Evolutionary conservation across 2,113 vertebrate species (phyloP).

Genomic region (Pseudorectes ferrugineus): DNA sequence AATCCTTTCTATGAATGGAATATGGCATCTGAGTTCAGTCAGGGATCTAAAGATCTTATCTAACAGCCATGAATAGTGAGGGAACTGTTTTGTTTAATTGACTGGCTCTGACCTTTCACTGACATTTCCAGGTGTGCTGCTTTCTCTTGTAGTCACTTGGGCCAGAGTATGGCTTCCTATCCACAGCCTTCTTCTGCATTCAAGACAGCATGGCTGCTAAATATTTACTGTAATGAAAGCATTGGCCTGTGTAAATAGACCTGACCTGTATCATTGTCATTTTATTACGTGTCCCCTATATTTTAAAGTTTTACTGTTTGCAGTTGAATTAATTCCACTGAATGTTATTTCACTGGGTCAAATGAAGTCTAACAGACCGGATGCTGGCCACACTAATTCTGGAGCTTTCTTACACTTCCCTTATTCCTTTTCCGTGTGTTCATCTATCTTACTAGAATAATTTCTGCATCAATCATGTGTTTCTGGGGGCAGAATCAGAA

Average conservation of each 20-base stretch:
- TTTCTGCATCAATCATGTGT: neutral
- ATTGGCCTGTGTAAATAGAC: neutral
- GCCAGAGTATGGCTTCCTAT: neutral
- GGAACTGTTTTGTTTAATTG: neutral
- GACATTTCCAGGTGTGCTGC: neutral
- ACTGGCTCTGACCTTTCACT: neutral
- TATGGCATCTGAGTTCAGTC: neutral
- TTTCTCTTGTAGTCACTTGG: neutral
- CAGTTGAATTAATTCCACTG: neutral
- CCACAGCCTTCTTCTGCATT: neutral
- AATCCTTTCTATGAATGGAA: neutral
- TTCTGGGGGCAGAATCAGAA: neutral
- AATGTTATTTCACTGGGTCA: neutral
- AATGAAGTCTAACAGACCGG: neutral
- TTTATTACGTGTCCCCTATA: neutral
- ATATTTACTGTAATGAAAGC: neutral
- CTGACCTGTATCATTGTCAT: neutral
- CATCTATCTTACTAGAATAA: neutral
- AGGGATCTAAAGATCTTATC: neutral
- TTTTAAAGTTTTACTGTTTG: neutral
- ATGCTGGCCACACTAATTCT: neutral
- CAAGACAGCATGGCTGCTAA: neutral
- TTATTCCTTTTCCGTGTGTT: neutral
- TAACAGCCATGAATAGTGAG: neutral
- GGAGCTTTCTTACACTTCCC: neutral